Base-by-base conservation (phyloP, 2,113 vertebrate genomes). In the Erythrocebus patas region DNA sequence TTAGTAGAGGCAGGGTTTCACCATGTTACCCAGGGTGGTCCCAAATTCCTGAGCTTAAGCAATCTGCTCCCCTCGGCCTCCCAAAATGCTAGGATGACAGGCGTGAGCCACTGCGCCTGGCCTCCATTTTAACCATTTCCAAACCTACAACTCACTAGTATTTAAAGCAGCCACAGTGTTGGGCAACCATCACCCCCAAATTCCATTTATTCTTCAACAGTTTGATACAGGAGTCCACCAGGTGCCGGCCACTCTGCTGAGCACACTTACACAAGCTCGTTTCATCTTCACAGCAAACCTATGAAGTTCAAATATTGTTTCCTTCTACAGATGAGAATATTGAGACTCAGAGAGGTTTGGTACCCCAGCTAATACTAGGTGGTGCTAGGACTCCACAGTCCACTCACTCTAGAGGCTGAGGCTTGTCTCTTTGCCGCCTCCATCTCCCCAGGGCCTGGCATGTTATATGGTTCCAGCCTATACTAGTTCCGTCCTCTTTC, bases 401-500 rank as follows among this genome's bases (percentile, higher is more conserved):
- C 3, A 30, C 61, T 52, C 11, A n/a, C 40, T 14, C 68, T 27
- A 0, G 25, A n/a, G n/a, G 9, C 11, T 1, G 0, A 32, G 17
- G 55, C 25, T 7, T n/a, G 4, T 38, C 10, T 27, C 16, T 0
- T 27, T 64, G 32, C n/a, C 43, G 4, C 4, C 68, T 73, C n/a
- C 48, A 23, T 13, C 45, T 48, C 64, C 12, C 66, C 11, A 6
- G 18, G 59, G 50, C 30, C 59, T 23, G 32, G 22, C 4, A 0
- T 1, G 2, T 35, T 52, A 3, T 9, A 0, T 2, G 35, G 3
- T 23, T 40, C 45, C 30, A 55, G 32, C 38, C 1, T 18, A 22
- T 5, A 10, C 52, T 16, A 18, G 35, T 43, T 66, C 82, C 25
- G 0, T 11, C 11, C 57, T 86, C 30, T 92, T 50, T 72, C 50